Evolutionary conservation across 1,140 invertebrate species (phyloP).

Genomic region (Stratiolaelaps scimitus): DNA sequence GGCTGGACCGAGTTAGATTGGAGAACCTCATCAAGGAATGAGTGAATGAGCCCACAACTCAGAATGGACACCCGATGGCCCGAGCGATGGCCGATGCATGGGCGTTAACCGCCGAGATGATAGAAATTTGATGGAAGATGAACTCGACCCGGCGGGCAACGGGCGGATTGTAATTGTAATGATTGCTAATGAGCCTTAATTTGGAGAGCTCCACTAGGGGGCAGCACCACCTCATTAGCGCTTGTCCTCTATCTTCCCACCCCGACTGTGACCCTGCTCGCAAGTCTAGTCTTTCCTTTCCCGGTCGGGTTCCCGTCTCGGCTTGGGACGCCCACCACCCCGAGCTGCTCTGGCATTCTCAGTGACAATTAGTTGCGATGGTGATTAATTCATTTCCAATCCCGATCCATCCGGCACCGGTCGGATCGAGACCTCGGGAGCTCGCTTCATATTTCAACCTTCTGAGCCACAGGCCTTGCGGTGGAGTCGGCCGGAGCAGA

Average conservation of each 20-base stretch:
- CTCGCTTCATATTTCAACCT: no score
- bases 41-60: no score
- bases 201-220: background rate
- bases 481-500: no score
- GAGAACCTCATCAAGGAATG: no score
- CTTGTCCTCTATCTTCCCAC: background rate
- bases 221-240: background rate
- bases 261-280: background rate
- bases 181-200: slow-evolving; percentile 27
- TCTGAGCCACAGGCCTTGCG: no score
- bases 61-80: no score
- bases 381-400: slow-evolving; percentile 29
- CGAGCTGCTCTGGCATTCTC: no score
- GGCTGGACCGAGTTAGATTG: no score
- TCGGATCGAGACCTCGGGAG: no score
- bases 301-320: background rate
- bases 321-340: background rate
- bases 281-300: background rate
- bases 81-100: no score
- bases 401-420: background rate
- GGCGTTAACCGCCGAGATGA: background rate
- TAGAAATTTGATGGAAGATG: slow-evolving; percentile 20
- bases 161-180: slow-evolving; percentile 1
- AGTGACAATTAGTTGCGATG: slow-evolving; percentile 22
- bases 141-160: background rate